Base-by-base conservation (phyloP, 1,140 invertebrate genomes). In the Dendroctonus valens region DNA sequence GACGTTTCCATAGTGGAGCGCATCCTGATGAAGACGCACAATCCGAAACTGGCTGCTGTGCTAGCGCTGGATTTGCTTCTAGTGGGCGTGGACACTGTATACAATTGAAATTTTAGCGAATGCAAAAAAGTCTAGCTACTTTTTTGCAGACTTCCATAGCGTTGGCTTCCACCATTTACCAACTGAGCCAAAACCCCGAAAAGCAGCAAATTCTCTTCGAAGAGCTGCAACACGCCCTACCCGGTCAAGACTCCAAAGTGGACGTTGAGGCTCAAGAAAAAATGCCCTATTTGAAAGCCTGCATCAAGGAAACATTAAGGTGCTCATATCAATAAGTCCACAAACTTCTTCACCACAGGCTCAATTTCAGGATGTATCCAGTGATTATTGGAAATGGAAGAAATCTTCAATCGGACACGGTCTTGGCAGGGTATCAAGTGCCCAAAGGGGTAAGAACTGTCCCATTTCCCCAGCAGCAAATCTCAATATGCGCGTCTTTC, bases 301-400 rank as follows among this genome's bases (percentile, higher is more conserved):
- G 91, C 75, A 87, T 97, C 7, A 95, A 94, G 77, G 94, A 97
- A 84, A 89, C 91, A 5, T 83, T 96, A 69, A 86, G 92, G 92
- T 93, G 15, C 1, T 11, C 9, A 55, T 4, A 15, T 3, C 15
- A n/a, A 15, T 40, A 11, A 11, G 9, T 55, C 40, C 37, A 3
- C 6, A 55, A 55, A 55, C 7, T 9, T 4, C 8, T 39, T 54
- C 38, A 40, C n/a, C 4, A 55, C 5, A 67, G 1, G 1, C 26
- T 26, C 1, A 26, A 26, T 81, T 79, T 61, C 77, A 91, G 91
- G 77, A 86, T 96, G 80, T 91, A 89, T 77, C 92, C 93, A 7
- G 92, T 94, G 9, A 92, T 94, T 37, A 87, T 94, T 69, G 92
- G 92, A 50, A 92, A 95, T 75, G 90, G 90, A 11, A 83, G 94